Evolutionary conservation across 2,888 invertebrate genomes (phyloP).

Genomic region (Lasioglossum oenotherae): DNA sequence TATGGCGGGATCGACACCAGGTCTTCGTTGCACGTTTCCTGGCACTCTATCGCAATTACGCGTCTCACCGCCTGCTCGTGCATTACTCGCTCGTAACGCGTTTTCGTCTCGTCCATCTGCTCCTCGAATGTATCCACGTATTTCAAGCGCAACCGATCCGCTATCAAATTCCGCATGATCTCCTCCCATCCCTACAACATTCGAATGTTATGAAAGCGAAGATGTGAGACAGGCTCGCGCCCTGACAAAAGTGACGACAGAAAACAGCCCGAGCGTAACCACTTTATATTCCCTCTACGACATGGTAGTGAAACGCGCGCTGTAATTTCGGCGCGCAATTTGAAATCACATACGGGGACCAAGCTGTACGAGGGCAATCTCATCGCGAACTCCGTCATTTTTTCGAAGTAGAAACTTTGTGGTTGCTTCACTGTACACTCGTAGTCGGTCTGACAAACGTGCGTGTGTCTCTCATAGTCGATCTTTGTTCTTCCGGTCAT

Average conservation of each 20-base stretch:
- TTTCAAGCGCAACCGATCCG: conserved; percentile 85
- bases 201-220: neutral
- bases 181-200: conserved; percentile 84
- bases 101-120: conserved; percentile 85
- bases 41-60: conserved; percentile 87
- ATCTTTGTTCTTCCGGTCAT: conserved; percentile 27
- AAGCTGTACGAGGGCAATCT: conserved; percentile 71
- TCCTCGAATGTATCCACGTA: conserved; percentile 86
- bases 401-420: conserved; percentile 62
- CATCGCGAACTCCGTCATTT: conserved; percentile 74
- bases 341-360: conserved; percentile 67
- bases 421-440: conserved; percentile 58
- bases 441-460: conserved; percentile 8
- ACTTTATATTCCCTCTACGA: no score
- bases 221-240: no score
- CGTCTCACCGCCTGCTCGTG: conserved; percentile 88
- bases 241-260: no score
- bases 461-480: neutral
- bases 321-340: neutral
- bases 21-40: conserved; percentile 84
- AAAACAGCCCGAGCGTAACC: no score
- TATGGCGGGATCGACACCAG: conserved; percentile 85
- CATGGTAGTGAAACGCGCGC: neutral
- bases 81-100: conserved; percentile 77
- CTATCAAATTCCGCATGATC: conserved; percentile 87